These are phyloP conservation scores for Pristionchus maxplancki DNA, from an alignment of 2,888 invertebrate species.

Conservation along the genomic window DNA sequence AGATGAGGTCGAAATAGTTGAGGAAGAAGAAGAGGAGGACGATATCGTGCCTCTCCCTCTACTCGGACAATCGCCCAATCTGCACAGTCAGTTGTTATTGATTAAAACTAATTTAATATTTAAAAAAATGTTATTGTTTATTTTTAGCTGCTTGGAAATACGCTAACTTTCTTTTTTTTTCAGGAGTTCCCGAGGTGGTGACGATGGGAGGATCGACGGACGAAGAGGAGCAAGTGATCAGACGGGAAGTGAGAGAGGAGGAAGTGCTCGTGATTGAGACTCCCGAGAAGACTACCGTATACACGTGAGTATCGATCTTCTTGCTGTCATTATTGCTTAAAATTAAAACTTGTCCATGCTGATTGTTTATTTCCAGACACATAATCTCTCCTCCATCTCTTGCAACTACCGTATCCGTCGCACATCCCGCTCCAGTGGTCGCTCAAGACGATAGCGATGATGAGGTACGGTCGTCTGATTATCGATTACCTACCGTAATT, in stretches of 20 bases:
- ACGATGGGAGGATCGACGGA: neutral
- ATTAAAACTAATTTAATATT: neutral
- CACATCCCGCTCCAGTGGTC: neutral
- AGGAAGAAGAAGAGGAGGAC: neutral
- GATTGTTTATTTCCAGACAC: too few relatives aligned
- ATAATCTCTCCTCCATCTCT: neutral
- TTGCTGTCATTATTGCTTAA: too few relatives aligned
- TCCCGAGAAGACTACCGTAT: constrained; percentile 38
- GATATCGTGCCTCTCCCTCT: neutral
- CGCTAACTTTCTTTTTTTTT: too few relatives aligned
- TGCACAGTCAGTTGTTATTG: neutral
- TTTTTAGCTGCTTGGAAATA: too few relatives aligned
- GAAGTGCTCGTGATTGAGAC: constrained; percentile 2
- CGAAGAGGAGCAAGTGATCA: constrained; percentile 17
- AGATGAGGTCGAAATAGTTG: neutral
- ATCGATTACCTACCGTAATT: neutral
- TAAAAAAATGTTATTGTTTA: neutral
- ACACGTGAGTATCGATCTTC: neutral
- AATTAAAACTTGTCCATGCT: too few relatives aligned
- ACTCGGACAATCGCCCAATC: neutral
- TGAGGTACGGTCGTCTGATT: neutral
- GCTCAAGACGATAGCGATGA: neutral
- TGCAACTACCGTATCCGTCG: neutral
- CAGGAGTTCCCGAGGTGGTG: neutral
- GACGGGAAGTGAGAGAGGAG: constrained; percentile 30